Evolutionary conservation across 1,140 invertebrate genomes (phyloP), one percentile per base, ranked within the genome.

Genomic region (Hypothenemus hampei): DNA sequence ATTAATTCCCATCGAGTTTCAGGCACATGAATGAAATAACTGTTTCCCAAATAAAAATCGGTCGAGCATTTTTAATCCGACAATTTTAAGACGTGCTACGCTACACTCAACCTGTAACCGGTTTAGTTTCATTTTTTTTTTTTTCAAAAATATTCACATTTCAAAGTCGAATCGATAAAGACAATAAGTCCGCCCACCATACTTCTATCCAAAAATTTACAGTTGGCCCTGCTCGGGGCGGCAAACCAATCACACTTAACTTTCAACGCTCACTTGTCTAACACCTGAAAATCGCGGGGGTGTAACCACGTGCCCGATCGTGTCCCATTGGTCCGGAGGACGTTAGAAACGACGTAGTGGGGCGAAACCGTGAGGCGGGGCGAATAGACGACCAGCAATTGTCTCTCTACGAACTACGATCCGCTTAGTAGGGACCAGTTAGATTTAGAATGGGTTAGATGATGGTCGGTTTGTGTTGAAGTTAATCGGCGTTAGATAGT

Each of bases 321-420:
- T 5, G 16, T 18, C 11, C n/a, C 10, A 67, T 67, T 67, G 65
- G 65, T 18, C 8, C 26, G 13, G 29, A 21, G 31, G 26, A 21
- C 41, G 56, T 58, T 60, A 60, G 53, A 64, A 49, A 23, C 46
- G 6, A 13, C 16, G 26, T 8, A 57, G 58, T 48, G 53, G 60
- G 59, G 61, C 46, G 47, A n/a, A 26, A 39, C 40, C 31, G 20
- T 11, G 16, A 50, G 65, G 65, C 50, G 65, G 59, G 56, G 59
- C 59, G 7, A 33, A 44, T 62, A 53, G 62, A 20, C 43, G 57
- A 53, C 50, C 43, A 37, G 51, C 50, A 44, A 43, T 36, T 37
- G 41, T 26, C 26, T 45, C n/a, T 23, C 51, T 15, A 13, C 36
- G 16, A 44, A 43, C 39, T 16, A 21, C 22, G 43, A 16, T 24